Percentiles rank a stretch among this genome's conserved stretches.
Evolutionary conservation across 2,113 vertebrate genomes (phyloP).

Genomic region (Meleagris gallopavo): DNA sequence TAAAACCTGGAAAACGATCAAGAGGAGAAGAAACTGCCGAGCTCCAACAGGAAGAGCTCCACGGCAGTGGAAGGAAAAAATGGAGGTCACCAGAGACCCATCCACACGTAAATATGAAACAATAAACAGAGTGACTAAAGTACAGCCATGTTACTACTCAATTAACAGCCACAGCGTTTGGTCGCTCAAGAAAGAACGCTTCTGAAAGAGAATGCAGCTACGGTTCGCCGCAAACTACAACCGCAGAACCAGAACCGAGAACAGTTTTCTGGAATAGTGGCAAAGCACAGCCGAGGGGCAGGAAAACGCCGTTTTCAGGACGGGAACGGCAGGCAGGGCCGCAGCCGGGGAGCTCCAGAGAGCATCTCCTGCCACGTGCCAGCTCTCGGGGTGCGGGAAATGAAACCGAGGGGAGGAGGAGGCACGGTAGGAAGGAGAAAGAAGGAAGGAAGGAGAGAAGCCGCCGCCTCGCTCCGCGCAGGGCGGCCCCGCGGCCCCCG

Average conservation of each 20-base stretch:
- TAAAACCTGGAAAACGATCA: neutral
- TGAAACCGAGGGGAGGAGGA: rapidly evolving
- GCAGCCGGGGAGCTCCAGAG: neutral
- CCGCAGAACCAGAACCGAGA: neutral
- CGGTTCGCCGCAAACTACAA: rapidly evolving
- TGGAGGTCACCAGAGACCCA: rapidly evolving
- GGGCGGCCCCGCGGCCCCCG: neutral
- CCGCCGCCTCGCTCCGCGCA: neutral
- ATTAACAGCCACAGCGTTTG: rapidly evolving
- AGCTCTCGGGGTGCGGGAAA: neutral
- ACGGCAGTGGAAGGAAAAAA: rapidly evolving
- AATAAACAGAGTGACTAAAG: neutral
- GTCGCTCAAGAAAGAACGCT: rapidly evolving
- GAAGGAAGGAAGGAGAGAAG: too few relatives aligned
- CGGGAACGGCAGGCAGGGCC: neutral
- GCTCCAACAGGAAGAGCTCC: neutral
- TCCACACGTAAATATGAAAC: neutral
- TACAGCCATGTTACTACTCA: rapidly evolving
- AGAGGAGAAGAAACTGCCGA: neutral
- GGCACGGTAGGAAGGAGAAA: too few relatives aligned
- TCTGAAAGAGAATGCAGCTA: neutral
- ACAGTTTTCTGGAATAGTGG: rapidly evolving
- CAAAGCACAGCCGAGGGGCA: rapidly evolving
- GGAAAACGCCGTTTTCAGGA: neutral
- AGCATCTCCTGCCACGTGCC: neutral